Conservation (phyloP, 2,888 invertebrate species). For the Stenchaetothrips biformis region DNA sequence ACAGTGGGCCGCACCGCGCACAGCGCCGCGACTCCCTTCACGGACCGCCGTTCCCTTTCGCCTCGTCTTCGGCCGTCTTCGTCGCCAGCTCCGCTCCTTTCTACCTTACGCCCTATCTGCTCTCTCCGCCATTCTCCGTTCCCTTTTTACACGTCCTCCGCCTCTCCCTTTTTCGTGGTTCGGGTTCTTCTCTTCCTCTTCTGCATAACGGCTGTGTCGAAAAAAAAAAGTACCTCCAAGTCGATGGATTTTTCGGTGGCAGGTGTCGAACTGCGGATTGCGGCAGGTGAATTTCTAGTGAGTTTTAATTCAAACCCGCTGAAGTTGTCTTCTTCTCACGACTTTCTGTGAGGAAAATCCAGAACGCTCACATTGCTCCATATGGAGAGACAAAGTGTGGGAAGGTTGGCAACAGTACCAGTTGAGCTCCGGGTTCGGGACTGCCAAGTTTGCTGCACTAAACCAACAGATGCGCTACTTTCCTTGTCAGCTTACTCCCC, state of each 20-base stretch:
- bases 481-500: no score
- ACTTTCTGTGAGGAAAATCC: constrained; percentile 41
- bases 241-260: constrained; percentile 51
- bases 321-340: constrained; percentile 62
- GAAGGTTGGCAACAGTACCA: no score
- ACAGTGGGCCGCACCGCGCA: no score
- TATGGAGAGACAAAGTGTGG: no score
- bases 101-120: background rate
- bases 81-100: background rate
- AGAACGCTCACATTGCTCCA: no score
- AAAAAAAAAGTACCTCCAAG: background rate
- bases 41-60: no score
- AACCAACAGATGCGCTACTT: no score
- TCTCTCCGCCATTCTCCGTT: constrained; percentile 15
- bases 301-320: constrained; percentile 64
- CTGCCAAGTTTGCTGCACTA: no score
- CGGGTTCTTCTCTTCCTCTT: background rate
- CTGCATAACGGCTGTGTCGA: background rate
- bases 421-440: no score
- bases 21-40: no score
- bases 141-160: background rate
- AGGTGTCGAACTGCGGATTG: constrained; percentile 66
- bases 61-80: no score
- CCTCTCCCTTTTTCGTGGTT: background rate
- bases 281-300: constrained; percentile 40